Evolutionary conservation across 2,888 invertebrate genomes (phyloP).

Genomic region (Cephus sareptanus): DNA sequence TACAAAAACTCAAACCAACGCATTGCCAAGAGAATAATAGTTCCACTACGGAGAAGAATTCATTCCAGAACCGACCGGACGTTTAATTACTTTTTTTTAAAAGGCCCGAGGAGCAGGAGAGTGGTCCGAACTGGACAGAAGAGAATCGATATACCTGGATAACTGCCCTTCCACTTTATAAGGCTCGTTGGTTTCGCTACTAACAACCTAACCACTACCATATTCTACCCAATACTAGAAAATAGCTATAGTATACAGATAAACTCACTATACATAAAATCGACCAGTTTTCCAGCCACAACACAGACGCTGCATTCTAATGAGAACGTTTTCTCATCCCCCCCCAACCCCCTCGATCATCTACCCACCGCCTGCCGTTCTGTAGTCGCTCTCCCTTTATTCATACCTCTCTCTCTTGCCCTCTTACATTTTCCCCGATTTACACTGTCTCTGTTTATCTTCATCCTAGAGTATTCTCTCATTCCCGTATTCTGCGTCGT

Average conservation of each 20-base stretch:
- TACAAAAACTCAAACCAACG: not conserved
- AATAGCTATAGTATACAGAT: not conserved
- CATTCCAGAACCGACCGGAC: constrained; percentile 33
- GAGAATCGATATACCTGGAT: not conserved
- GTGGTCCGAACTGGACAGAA: not conserved
- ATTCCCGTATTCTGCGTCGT: not conserved
- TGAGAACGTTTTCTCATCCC: not conserved
- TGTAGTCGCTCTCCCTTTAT: not conserved
- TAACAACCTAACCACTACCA: not conserved
- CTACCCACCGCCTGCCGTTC: not conserved
- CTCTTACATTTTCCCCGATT: not conserved
- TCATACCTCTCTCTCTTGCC: not conserved
- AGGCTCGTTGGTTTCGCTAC: not conserved
- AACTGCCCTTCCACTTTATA: not conserved
- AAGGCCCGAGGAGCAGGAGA: not conserved
- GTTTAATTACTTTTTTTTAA: constrained; percentile 47
- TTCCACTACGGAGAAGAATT: constrained; percentile 37
- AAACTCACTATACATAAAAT: not conserved
- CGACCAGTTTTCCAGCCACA: not conserved
- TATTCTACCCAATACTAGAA: not conserved
- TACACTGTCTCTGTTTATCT: not conserved
- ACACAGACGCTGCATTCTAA: not conserved
- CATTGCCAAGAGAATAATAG: not conserved
- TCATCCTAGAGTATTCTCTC: not conserved
- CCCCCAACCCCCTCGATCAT: not conserved